Base-by-base conservation (phyloP, 2,888 invertebrate genomes). In the Ernsta delagoae region DNA sequence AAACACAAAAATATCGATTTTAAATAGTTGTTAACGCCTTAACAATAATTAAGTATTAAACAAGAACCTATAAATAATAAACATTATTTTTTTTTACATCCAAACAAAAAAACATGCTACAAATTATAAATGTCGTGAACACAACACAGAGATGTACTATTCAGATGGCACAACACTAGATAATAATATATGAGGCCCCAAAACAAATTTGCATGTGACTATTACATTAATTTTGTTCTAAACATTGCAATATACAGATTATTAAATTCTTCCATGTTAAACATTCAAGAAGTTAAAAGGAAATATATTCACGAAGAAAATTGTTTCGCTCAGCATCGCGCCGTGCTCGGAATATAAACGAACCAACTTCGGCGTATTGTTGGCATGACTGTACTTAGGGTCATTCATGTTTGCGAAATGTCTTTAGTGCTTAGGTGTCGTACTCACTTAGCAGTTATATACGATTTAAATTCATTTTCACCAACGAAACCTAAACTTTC, bases 231-330 rank as follows among this genome's bases (percentile, higher is more conserved):
- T 48, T 48, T 48, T 2, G 48, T 48, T 3, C 12, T 11, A 31
- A 24, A 54, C 54, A 54, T 24, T 24, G 24, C 24, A 24, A 24
- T 24, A 24, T 24, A 24, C 24, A 24, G 24, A 24, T 59, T 43
- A 48, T 60, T 60, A 24, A 31, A 60, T 60, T 24, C 31, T n/a
- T 11, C 9, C 9, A 41, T 24, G 43, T 60, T 24, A 53, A 48
- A 60, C 59, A 59, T 60, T 16, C 24, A 34, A 6, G 50, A 7
- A 65, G 54, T 56, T 59, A 65, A 9, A 36, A 65, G 65, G 59
- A 59, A 59, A 65, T 65, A 65, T 50, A 65, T 65, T 59, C 65
- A 65, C 50, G 59, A 59, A 43, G 50, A 59, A 65, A 65, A 65
- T 59, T 65, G 65, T 65, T 65, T 59, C 34, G 65, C 59, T 65